Evolutionary conservation across 2,888 invertebrate species (phyloP).

Genomic region (Kryphioiulus occultus): DNA sequence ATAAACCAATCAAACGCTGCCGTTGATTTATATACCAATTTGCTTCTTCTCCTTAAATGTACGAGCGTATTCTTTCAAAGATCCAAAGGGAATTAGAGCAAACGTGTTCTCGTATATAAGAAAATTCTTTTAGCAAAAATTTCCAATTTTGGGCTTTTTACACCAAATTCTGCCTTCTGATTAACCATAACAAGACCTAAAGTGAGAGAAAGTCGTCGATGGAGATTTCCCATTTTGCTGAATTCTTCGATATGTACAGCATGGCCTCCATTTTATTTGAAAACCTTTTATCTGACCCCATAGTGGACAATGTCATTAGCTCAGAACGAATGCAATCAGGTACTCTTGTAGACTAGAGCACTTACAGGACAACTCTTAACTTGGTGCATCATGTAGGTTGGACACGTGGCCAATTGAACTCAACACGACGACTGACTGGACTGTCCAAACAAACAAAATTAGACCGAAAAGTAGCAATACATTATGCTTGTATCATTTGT

Average conservation of each 20-base stretch:
- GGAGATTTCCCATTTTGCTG: neutral
- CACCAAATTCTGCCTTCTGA: neutral
- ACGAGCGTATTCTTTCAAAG: neutral
- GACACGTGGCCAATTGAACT: constrained; percentile 41
- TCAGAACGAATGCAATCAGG: constrained; percentile 45
- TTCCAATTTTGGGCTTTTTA: neutral
- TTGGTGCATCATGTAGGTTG: constrained; percentile 45
- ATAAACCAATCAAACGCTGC: neutral
- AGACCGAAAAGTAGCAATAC: constrained; percentile 41
- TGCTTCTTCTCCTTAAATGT: neutral
- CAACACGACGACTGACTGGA: constrained; percentile 27
- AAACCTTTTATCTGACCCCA: neutral
- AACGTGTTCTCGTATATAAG: neutral
- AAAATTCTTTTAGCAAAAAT: neutral
- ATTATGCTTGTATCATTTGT: constrained; percentile 45
- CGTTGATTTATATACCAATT: constrained; percentile 2
- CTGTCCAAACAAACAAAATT: constrained; percentile 42
- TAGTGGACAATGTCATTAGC: constrained; percentile 11
- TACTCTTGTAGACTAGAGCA: constrained; percentile 42
- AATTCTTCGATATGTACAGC: neutral
- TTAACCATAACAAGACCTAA: neutral
- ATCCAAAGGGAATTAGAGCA: neutral
- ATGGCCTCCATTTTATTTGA: neutral
- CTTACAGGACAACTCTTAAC: constrained; percentile 32
- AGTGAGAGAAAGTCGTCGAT: neutral